Percentiles rank a stretch among this genome's conserved stretches.
phyloP scores from a whole-genome alignment of 1,140 invertebrate genomes.

The Ganaspis sp. region DNA sequence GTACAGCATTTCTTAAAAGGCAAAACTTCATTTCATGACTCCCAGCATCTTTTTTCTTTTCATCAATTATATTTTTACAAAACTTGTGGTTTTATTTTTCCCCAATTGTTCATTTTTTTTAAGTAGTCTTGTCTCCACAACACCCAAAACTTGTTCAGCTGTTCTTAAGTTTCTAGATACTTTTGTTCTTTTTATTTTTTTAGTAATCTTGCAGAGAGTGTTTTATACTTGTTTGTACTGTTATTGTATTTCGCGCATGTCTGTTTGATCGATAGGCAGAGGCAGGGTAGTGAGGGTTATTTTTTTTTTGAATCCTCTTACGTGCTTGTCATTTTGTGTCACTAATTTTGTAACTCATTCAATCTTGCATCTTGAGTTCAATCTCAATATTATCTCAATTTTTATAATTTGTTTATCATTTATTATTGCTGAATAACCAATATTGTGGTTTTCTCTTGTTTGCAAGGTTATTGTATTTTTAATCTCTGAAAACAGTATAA shows the following conservation, averaged over 20 bases:
- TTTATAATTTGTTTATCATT: not conserved
- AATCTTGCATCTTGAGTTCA: not conserved
- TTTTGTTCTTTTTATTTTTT: constrained; percentile 1
- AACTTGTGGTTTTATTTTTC: not conserved
- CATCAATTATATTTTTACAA: not conserved
- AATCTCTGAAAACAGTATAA: not conserved
- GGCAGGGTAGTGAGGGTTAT: constrained; percentile 23
- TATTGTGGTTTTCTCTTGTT: not conserved
- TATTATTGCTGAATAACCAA: no score
- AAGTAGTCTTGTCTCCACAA: no score
- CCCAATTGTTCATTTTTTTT: no score
- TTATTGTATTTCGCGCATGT: constrained; percentile 22
- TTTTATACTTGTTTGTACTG: constrained; percentile 32
- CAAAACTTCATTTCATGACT: constrained; percentile 19
- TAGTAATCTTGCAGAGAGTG: constrained; percentile 12
- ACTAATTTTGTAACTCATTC: constrained; percentile 5
- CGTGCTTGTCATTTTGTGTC: constrained; percentile 23
- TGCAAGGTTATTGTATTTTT: not conserved
- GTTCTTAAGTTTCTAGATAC: constrained; percentile 3
- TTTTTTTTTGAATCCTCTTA: constrained; percentile 25
- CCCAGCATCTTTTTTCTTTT: constrained; percentile 22
- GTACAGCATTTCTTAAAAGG: constrained; percentile 30
- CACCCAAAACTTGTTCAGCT: no score
- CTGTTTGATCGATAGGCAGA: constrained; percentile 28
- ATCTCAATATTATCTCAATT: not conserved